Conservation (phyloP, 2,888 invertebrate genomes). For the Xylocampa areola region DNA sequence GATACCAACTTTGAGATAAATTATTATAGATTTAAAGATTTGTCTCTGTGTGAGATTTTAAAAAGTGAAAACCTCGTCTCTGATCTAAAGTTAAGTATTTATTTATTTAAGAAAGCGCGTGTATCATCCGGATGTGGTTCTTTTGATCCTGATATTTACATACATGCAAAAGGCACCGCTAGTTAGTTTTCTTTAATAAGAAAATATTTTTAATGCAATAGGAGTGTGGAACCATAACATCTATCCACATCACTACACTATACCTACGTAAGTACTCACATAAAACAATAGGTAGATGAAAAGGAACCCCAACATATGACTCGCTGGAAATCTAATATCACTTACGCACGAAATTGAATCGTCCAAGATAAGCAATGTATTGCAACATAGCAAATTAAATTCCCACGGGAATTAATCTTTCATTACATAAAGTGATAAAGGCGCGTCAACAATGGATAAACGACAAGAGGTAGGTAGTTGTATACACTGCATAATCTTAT, state of each 20-base stretch:
- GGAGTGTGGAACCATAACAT: too few species aligned
- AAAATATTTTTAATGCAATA: too few species aligned
- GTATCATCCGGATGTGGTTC: constrained; percentile 13
- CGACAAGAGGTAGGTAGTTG: constrained; percentile 24
- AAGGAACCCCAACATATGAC: constrained; percentile 14
- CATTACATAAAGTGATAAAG: constrained; percentile 44
- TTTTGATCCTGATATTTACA: constrained; percentile 20
- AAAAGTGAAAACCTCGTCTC: too few species aligned
- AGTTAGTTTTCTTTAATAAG: too few species aligned
- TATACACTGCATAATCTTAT: constrained; percentile 39
- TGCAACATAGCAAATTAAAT: constrained; percentile 34
- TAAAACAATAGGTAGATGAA: constrained; percentile 21
- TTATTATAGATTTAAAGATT: too few species aligned
- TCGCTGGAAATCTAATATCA: constrained; percentile 37
- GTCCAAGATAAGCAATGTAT: constrained; percentile 27
- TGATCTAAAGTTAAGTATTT: too few species aligned
- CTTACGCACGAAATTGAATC: constrained; percentile 42
- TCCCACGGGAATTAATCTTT: constrained; percentile 54
- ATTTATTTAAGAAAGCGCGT: not conserved
- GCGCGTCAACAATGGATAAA: constrained; percentile 48
- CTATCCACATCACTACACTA: too few species aligned
- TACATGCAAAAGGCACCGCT: constrained; percentile 5
- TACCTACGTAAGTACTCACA: not conserved
- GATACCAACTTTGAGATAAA: too few species aligned
- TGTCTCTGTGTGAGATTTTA: too few species aligned